Conservation (phyloP, 2,797 vertebrate genomes). For the Emys orbicularis region DNA sequence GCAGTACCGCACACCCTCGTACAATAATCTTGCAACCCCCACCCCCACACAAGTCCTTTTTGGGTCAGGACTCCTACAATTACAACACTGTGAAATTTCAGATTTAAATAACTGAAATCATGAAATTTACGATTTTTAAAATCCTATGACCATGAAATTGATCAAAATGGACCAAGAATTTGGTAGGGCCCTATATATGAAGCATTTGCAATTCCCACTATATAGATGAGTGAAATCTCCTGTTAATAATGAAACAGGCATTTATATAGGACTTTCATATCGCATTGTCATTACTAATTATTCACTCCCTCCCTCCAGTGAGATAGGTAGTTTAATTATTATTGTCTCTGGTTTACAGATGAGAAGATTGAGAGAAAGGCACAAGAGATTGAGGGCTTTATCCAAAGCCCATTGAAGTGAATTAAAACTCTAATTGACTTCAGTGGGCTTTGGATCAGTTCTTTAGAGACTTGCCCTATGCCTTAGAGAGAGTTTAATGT, state of each 20-base stretch:
- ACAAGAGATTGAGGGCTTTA: neutral
- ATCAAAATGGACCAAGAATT: too few relatives aligned
- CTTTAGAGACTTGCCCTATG: neutral
- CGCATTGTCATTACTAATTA: neutral
- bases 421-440: neutral
- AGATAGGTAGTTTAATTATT: neutral
- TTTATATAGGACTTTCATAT: neutral
- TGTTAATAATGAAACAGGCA: fast-evolving
- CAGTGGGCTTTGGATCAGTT: neutral
- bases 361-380: neutral
- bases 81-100: too few relatives aligned
- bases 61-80: too few relatives aligned
- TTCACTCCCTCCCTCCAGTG: fast-evolving
- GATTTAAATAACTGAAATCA: too few relatives aligned
- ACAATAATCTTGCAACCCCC: too few relatives aligned
- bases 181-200: neutral
- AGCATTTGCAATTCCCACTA: neutral
- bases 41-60: too few relatives aligned
- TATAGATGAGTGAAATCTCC: neutral
- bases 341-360: neutral
- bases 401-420: neutral
- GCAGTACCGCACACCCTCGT: too few relatives aligned
- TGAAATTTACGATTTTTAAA: too few relatives aligned
- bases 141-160: too few relatives aligned
- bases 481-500: neutral